Evolutionary conservation across 2,797 vertebrate species (phyloP).

Genomic region (Mallotus villosus): DNA sequence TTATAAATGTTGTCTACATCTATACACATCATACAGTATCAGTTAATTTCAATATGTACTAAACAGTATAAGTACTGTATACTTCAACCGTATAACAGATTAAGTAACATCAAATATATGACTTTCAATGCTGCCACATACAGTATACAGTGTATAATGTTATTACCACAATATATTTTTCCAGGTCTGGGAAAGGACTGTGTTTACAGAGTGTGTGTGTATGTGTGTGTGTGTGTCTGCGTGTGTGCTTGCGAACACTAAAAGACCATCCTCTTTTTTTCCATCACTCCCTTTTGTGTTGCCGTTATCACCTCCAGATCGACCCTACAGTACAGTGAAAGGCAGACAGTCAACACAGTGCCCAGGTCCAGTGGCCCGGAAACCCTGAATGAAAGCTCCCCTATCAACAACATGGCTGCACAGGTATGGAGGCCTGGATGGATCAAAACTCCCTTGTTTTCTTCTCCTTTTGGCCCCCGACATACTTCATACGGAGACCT

Average conservation of each 20-base stretch:
- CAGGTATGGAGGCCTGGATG: slow-evolving; percentile 7
- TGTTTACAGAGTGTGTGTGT: not conserved
- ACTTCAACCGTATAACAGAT: no score
- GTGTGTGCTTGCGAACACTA: not conserved
- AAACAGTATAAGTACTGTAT: no score
- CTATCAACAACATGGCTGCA: not conserved
- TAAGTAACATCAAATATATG: no score
- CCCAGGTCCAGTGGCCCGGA: not conserved
- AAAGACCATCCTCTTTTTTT: no score
- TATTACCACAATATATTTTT: no score
- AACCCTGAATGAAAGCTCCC: not conserved
- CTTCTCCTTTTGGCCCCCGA: slow-evolving; percentile 22
- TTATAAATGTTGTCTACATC: no score
- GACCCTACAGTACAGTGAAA: not conserved
- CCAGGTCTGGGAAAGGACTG: no score
- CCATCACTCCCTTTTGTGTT: not conserved
- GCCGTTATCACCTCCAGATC: not conserved
- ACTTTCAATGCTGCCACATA: no score
- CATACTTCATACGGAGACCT: slow-evolving; percentile 32
- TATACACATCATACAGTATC: no score
- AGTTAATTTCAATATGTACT: no score
- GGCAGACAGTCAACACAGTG: not conserved
- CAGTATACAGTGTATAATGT: no score
- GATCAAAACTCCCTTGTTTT: slow-evolving; percentile 32
- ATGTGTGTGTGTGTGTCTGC: no score